Base-by-base conservation (phyloP, 2,888 invertebrate genomes). In the Choristoneura rosaceana region DNA sequence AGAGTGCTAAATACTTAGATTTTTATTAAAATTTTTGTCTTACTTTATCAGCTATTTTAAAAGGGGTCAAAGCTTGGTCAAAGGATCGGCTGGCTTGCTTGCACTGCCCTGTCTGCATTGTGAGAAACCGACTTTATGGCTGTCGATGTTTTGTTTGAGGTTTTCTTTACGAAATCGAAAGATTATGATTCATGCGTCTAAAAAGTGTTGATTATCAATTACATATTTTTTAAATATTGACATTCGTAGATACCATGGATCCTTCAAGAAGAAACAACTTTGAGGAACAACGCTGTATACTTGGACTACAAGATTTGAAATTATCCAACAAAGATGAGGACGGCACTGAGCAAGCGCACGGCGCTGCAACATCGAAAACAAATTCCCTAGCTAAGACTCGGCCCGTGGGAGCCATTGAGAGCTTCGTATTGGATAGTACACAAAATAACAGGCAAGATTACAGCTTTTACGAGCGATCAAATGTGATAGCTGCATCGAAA, bases 401-500 rank as follows among this genome's bases (percentile, higher is more conserved):
- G 79, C 90, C 95, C 55, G 93, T 96, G 64, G 95, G 96, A 76
- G 95, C 96, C 70, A 95, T 95, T 80, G 96, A 96, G 84, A 96
- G 95, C 82, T 96, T 96, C 82, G 94, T 95, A 15, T 91, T 95
- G 74, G 95, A 95, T 75, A 95, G 92, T 81, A 90, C 94, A 74
- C 90, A 89, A 76, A 86, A 83, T 76, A 89, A 87, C 82, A 90
- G 92, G 50, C 93, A 92, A 78, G 94, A 94, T 85, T 94, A 94
- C 77, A 93, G 93, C 81, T 93, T 93, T 81, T 94, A 94, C 77
- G 97, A 97, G 83, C 95, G 97, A 70, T 96, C 96, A 73, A 97
- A 96, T 82, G 96, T 97, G 71, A 97, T 97, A 80, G 96, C 96
- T 25, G 96, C 97, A 64, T 96, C 97, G 10, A 97, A 97, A 85